These are phyloP conservation scores for Rugalucina vietnamica DNA, from an alignment of 2,888 invertebrate genomes.

Conservation along the genomic window DNA sequence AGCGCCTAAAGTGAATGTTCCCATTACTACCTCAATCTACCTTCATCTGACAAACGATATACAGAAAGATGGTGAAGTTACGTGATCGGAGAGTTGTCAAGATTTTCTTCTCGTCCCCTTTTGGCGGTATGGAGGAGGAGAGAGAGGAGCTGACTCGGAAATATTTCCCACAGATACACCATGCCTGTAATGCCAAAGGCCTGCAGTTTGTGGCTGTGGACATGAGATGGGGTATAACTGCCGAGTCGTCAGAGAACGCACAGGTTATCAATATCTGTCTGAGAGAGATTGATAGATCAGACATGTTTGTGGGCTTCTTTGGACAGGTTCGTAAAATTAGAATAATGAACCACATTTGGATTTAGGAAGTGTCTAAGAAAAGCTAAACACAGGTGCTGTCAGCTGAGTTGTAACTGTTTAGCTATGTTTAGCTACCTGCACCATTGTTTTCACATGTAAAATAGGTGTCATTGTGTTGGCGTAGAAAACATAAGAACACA, in stretches of 20 bases:
- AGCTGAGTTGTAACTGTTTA: no score
- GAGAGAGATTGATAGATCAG: slow-evolving; percentile 80
- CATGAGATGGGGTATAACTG: slow-evolving; percentile 82
- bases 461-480: no score
- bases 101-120: slow-evolving; percentile 82
- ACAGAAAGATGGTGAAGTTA: slow-evolving; percentile 60
- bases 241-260: slow-evolving; percentile 77
- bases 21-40: no score
- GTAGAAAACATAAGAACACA: no score
- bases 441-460: no score
- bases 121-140: slow-evolving; percentile 84
- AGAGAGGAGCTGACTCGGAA: slow-evolving; percentile 79
- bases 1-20: no score
- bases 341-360: no score
- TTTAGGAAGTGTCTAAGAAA: no score
- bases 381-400: no score
- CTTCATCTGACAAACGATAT: no score
- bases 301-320: slow-evolving; percentile 81
- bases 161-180: slow-evolving; percentile 80
- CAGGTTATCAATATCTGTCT: slow-evolving; percentile 81
- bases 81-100: slow-evolving; percentile 74
- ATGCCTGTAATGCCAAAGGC: slow-evolving; percentile 76
- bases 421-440: no score
- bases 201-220: slow-evolving; percentile 81
- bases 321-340: slow-evolving; percentile 75